Evolutionary conservation across 2,888 invertebrate genomes (phyloP), one percentile per base, ranked within the genome.

Genomic region (Nomada ruficornis): DNA sequence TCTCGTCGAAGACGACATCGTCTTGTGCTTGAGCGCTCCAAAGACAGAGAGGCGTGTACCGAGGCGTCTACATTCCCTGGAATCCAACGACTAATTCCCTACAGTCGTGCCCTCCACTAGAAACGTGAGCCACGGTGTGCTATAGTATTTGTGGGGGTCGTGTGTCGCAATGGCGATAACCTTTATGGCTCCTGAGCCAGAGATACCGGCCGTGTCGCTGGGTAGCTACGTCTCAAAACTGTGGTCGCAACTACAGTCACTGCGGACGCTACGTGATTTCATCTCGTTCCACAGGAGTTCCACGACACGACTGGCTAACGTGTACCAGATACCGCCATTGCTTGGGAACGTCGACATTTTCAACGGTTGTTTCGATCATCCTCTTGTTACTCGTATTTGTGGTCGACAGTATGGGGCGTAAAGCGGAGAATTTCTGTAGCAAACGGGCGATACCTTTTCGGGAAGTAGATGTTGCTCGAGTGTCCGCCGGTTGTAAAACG

Each of bases 121-220:
- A 72, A 79, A 83, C 83, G 83, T 69, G 83, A 79, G 83, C 23
- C 83, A 60, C 74, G 71, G 47, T 23, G n/a, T 54, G 29, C 68
- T 62, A 68, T 65, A 78, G 84, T 89, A 89, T 89, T 36, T 88
- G 83, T 71, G 80, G 82, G 84, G 85, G 82, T 89, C 87, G 86
- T 88, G 89, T 88, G 86, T 89, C 86, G 91, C 91, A 91, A 91
- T 88, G 88, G 89, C 89, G 92, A 92, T 92, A 92, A 92, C 92
- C 92, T 91, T 91, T 91, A 90, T 89, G 89, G 89, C 90, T 90
- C 87, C 85, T 73, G 85, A 81, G 84, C 81, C 86, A 88, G 87
- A 90, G 92, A 91, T 91, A 91, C 85, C 87, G 87, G 89, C 85
- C 85, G 82, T 77, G 69, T 67, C 77, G 26, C 23, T 29, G 47